A percentile compares a stretch with the other conserved stretches of the same genome.
phyloP scores from a whole-genome alignment of 1,140 invertebrate genomes.

The Drosophila orena region DNA sequence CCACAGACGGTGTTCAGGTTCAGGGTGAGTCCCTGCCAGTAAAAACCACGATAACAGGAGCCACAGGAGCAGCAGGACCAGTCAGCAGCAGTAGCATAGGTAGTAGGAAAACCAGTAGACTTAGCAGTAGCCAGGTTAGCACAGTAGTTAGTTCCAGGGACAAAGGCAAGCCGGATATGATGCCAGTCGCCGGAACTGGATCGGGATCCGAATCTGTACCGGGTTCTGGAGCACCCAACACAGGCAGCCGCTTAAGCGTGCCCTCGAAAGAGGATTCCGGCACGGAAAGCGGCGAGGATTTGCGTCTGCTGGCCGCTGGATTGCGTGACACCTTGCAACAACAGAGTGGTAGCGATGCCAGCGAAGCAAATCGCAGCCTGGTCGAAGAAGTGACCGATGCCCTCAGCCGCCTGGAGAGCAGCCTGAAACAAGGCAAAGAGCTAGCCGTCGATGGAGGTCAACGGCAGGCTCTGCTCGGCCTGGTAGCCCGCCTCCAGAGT shows the following conservation, averaged over 20 bases:
- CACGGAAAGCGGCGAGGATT: slow-evolving; percentile 89
- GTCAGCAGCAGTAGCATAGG: slow-evolving; percentile 44
- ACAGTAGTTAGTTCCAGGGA: slow-evolving; percentile 53
- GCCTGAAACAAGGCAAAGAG: slow-evolving; percentile 87
- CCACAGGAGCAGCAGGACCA: slow-evolving; percentile 30
- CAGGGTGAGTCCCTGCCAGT: slow-evolving; percentile 72
- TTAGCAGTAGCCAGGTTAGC: slow-evolving; percentile 64
- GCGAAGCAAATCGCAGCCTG: slow-evolving; percentile 84
- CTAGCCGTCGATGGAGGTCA: slow-evolving; percentile 85
- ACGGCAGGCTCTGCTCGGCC: slow-evolving; percentile 88
- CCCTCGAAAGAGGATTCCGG: slow-evolving; percentile 87
- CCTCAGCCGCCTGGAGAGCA: slow-evolving; percentile 89
- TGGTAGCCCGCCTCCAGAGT: slow-evolving; percentile 91
- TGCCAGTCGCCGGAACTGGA: slow-evolving; percentile 16
- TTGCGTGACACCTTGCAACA: slow-evolving; percentile 76
- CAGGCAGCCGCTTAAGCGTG: slow-evolving; percentile 68
- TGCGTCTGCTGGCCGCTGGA: slow-evolving; percentile 84
- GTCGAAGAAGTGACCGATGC: slow-evolving; percentile 92
- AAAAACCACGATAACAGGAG: slow-evolving; percentile 28
- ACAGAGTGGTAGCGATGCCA: slow-evolving; percentile 53
- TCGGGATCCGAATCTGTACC: neutral
- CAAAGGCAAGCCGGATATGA: slow-evolving; percentile 44
- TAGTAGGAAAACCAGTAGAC: slow-evolving; percentile 55
- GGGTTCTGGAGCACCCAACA: slow-evolving; percentile 10
- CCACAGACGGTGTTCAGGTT: slow-evolving; percentile 43